Percentiles rank a stretch among this genome's conserved stretches.
Evolutionary conservation across 2,888 invertebrate genomes (phyloP).

Genomic region (Phaedon cochleariae): DNA sequence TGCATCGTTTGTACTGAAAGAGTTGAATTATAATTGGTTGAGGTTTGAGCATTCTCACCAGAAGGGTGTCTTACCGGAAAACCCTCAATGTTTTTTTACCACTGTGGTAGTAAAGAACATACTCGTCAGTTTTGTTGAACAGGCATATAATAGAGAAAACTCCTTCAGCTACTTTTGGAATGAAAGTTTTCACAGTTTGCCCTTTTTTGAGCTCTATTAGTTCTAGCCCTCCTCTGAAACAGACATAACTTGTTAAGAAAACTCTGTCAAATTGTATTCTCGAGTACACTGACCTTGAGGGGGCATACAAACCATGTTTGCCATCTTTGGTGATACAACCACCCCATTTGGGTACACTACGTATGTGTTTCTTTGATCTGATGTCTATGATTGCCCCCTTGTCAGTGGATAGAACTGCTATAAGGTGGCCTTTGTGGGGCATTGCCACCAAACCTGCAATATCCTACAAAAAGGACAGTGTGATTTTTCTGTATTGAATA

Average conservation of each 20-base stretch:
- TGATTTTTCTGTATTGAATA: constrained; percentile 1
- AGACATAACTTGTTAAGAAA: neutral
- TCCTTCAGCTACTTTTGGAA: constrained; percentile 94
- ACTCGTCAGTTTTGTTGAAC: constrained; percentile 93
- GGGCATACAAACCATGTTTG: constrained; percentile 91
- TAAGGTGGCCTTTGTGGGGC: constrained; percentile 84
- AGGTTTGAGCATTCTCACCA: no score
- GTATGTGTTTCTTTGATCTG: constrained; percentile 85
- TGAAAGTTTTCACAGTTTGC: constrained; percentile 86
- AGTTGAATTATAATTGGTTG: neutral
- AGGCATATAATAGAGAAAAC: constrained; percentile 95
- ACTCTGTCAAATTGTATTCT: neutral
- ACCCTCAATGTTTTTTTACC: constrained; percentile 93
- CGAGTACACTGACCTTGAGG: constrained; percentile 67
- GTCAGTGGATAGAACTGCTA: constrained; percentile 89
- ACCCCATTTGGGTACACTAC: constrained; percentile 91
- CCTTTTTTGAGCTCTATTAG: constrained; percentile 92
- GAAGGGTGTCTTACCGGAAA: constrained; percentile 83
- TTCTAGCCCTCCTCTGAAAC: constrained; percentile 87
- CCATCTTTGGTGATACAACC: constrained; percentile 88
- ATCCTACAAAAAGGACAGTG: constrained; percentile 66
- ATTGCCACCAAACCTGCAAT: constrained; percentile 79
- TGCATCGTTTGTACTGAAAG: constrained; percentile 81
- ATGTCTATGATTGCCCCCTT: constrained; percentile 92
- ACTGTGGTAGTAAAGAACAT: constrained; percentile 96